phyloP scores from a whole-genome alignment of 2,113 vertebrate genomes.

The Anolis sagrei region DNA sequence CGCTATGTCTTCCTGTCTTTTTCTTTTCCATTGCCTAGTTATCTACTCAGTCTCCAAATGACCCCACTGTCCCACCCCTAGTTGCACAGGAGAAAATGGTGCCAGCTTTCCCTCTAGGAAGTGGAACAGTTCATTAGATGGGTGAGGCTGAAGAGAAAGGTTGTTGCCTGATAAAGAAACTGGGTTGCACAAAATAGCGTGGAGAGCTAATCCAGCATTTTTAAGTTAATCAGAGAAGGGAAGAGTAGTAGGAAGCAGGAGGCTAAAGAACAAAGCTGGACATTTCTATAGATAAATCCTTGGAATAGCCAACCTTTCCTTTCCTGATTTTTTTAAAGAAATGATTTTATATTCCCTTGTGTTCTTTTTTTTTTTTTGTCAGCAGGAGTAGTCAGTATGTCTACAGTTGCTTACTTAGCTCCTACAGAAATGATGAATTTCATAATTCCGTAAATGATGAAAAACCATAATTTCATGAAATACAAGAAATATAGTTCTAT shows the following conservation, averaged over 20 bases:
- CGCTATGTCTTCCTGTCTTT: not conserved
- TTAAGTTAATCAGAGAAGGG: not conserved
- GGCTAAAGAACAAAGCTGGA: conserved; percentile 10
- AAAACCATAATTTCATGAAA: too few species aligned
- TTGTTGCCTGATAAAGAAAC: conserved; percentile 13
- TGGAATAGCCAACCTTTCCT: not conserved
- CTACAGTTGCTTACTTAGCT: not conserved
- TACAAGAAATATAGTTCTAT: not conserved
- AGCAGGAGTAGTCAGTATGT: not conserved
- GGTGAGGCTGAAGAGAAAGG: not conserved
- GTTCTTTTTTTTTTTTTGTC: not conserved
- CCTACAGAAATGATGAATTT: not conserved
- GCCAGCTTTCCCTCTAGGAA: conserved; percentile 20
- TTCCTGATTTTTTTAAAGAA: not conserved
- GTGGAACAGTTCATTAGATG: conserved; percentile 5
- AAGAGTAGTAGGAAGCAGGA: not conserved
- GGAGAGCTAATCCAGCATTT: conserved; percentile 3
- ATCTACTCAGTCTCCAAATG: not conserved
- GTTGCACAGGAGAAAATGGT: not conserved
- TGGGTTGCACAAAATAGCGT: conserved; percentile 8
- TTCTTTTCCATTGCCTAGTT: not conserved
- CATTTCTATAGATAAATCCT: not conserved
- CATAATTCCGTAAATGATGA: too few species aligned
- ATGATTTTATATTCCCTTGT: not conserved
- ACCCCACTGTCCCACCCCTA: too few species aligned